phyloP scores from a whole-genome alignment of 2,797 vertebrate species.

The Tapirus indicus region DNA sequence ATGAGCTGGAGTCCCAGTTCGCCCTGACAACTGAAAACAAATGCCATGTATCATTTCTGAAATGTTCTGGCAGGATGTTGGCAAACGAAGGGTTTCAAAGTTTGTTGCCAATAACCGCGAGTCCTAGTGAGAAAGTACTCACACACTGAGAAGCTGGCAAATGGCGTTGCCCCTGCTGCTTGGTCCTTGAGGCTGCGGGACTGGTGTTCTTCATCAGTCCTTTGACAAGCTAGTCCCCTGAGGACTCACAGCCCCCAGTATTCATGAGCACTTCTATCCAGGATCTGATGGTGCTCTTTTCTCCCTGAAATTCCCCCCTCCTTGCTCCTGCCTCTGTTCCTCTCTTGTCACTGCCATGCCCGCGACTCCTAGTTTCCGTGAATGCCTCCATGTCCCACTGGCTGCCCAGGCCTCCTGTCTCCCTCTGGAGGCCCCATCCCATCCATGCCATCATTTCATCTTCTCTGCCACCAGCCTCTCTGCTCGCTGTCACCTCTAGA shows the following conservation, averaged over 20 bases:
- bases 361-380: background rate
- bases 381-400: background rate
- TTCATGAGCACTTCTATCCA: background rate
- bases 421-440: background rate
- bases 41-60: conserved; percentile 62
- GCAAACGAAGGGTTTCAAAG: conserved; percentile 58
- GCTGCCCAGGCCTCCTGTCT: background rate
- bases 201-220: conserved; percentile 51
- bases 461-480: background rate
- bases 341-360: background rate
- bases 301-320: background rate
- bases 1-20: conserved; percentile 49
- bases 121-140: conserved; percentile 61
- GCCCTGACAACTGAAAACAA: background rate
- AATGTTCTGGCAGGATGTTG: conserved; percentile 70
- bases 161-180: conserved; percentile 35
- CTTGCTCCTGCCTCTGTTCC: background rate
- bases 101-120: conserved; percentile 49
- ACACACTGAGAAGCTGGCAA: conserved; percentile 64
- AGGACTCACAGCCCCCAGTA: background rate
- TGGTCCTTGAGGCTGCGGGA: conserved; percentile 60
- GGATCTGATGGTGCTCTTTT: background rate
- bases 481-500: background rate
- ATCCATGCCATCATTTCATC: background rate
- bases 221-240: conserved; percentile 66